These are phyloP conservation scores for Bilobella aurantiaca DNA, from an alignment of 1,140 invertebrate species.

Conservation along the genomic window DNA sequence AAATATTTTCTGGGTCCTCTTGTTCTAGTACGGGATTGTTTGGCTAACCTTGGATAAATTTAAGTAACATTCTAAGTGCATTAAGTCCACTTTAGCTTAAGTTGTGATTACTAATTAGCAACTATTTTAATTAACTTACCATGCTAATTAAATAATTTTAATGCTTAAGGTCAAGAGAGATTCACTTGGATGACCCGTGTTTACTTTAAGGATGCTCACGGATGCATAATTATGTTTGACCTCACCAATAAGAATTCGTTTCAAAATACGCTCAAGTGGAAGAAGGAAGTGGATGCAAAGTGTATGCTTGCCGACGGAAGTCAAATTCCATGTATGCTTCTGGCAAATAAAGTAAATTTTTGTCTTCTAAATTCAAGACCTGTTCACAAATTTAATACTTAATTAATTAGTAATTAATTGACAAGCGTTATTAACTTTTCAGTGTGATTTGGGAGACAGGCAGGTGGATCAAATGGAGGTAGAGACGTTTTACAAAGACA, in stretches of 20 bases:
- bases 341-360: slow-evolving; percentile 49
- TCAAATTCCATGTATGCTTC: slow-evolving; percentile 48
- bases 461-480: slow-evolving; percentile 50
- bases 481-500: slow-evolving; percentile 49
- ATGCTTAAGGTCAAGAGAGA: slow-evolving; percentile 47
- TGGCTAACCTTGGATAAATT: too few species aligned
- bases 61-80: too few species aligned
- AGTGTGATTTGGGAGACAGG: slow-evolving; percentile 47
- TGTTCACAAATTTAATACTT: slow-evolving; percentile 3
- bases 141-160: slow-evolving; percentile 2
- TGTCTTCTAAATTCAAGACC: background rate
- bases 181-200: slow-evolving; percentile 55
- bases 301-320: slow-evolving; percentile 47
- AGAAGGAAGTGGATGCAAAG: slow-evolving; percentile 51
- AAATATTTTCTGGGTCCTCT: too few species aligned
- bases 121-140: background rate
- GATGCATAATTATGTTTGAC: slow-evolving; percentile 54
- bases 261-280: slow-evolving; percentile 50
- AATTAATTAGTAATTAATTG: background rate
- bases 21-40: too few species aligned
- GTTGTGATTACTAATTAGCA: too few species aligned
- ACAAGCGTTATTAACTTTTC: slow-evolving; percentile 32
- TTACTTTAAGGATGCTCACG: slow-evolving; percentile 54
- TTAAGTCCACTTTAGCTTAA: too few species aligned
- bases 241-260: slow-evolving; percentile 49